Conservation (phyloP, 2,113 vertebrate species). For the Phalacrocorax brasilianus region DNA sequence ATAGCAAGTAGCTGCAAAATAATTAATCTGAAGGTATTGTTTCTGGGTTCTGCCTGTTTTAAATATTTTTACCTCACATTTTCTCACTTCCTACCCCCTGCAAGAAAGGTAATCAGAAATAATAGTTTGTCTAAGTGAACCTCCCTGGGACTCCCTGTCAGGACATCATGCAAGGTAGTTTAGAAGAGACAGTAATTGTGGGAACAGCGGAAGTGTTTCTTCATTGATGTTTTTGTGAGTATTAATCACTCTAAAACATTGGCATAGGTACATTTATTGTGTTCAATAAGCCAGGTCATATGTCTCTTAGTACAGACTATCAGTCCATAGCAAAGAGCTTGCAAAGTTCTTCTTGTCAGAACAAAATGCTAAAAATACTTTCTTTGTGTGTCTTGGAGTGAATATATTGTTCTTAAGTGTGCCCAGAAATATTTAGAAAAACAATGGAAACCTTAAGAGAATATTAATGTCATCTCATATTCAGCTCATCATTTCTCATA, state of each 20-base stretch:
- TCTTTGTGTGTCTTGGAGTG: neutral
- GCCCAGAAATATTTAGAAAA: constrained; percentile 51
- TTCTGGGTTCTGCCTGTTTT: neutral
- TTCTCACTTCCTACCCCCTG: neutral
- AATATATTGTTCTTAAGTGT: constrained; percentile 6
- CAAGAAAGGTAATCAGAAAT: neutral
- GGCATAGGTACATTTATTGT: neutral
- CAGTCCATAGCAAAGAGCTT: neutral
- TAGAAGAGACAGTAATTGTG: neutral
- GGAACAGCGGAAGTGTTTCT: neutral
- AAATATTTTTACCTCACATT: neutral
- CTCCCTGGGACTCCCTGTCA: neutral
- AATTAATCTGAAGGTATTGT: neutral
- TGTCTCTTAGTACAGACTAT: neutral
- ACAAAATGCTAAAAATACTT: neutral
- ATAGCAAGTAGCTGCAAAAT: neutral
- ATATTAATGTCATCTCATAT: constrained; percentile 16
- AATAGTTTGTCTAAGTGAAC: neutral
- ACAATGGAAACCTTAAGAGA: constrained; percentile 26
- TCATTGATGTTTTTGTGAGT: neutral
- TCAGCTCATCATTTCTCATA: neutral
- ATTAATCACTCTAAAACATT: neutral
- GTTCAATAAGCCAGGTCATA: neutral
- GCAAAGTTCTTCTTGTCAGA: neutral
- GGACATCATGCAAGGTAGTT: neutral